Evolutionary conservation across 2,888 invertebrate genomes (phyloP), one percentile per base, ranked within the genome.

Genomic region (Marronus borbonicus): DNA sequence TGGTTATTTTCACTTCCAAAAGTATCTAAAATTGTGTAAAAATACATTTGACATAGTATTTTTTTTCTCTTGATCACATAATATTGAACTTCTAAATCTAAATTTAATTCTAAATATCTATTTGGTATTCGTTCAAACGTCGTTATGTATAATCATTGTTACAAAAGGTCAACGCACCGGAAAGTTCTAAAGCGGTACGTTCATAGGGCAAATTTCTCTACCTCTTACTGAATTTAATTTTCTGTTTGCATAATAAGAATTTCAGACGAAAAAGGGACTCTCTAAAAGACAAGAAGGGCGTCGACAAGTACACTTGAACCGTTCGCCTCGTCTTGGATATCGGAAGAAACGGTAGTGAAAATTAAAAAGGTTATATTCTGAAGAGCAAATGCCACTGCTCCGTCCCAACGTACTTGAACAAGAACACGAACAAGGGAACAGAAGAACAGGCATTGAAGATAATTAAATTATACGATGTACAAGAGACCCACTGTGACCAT

Each of bases 381-480:
- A 55, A 44, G 44, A 44, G 44, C 44, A 44, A 44, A 12, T 31
- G 24, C 14, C 20, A 8, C 28, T 10, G 14, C 5, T 17, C 14
- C 55, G n/a, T 62, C 28, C 20, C 1, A 8, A 20, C 62, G n/a
- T 3, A 62, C 62, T 28, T 24, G 62, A 62, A 62, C 5, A 55
- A 55, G 17, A 55, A 20, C n/a, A n/a, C 17, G 55, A 55, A n/a
- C 4, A 55, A 55, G 20, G n/a, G 55, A 20, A 17, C 14, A 12
- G 20, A 68, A 68, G 50, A n/a, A 49, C 49, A 49, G 49, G 50
- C 20, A 14, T 62, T 20, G 49, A 14, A 24, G 68, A 68, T 68
- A 68, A 68, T 68, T 68, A 68, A 68, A 68, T 68, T 68, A 68
- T 20, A 49, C 49, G 44, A 17, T 14, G 24, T 68, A 68, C 24